These are phyloP conservation scores for Tenthredo notha DNA, from an alignment of 2,888 invertebrate species.

Conservation along the genomic window DNA sequence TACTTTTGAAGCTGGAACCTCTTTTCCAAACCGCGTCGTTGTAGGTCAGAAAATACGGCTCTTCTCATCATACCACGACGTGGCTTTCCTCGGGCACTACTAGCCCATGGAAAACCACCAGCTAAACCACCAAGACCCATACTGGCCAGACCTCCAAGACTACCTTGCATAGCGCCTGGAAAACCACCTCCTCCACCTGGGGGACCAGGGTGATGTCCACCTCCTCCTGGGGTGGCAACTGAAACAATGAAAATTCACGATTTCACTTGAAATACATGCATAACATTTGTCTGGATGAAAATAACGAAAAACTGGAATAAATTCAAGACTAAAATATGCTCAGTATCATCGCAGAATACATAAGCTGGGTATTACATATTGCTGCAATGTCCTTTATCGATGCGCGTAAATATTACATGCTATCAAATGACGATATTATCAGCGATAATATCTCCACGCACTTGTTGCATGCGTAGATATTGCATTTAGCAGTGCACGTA, in stretches of 20 bases:
- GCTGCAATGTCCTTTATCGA: not conserved
- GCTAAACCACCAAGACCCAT: conserved; percentile 73
- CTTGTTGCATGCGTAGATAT: conserved; percentile 76
- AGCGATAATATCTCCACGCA: conserved; percentile 75
- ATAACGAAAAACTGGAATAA: not conserved
- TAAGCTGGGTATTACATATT: not conserved
- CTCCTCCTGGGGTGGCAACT: conserved; percentile 79
- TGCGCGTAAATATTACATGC: not conserved
- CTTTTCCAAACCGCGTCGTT: conserved; percentile 96
- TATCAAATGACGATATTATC: conserved; percentile 17
- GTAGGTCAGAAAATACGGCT: conserved; percentile 98
- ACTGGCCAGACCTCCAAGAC: conserved; percentile 73
- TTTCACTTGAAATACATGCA: not conserved
- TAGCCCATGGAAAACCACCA: conserved; percentile 92
- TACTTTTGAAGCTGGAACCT: conserved; percentile 98
- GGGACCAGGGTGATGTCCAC: conserved; percentile 75
- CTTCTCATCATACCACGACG: conserved; percentile 97
- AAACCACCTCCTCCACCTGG: conserved; percentile 71
- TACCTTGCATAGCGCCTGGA: conserved; percentile 71
- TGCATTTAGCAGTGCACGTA: conserved; percentile 44
- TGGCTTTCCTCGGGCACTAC: conserved; percentile 94
- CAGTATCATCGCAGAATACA: not conserved
- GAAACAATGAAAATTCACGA: conserved; percentile 55
- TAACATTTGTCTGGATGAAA: not conserved
- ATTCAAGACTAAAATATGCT: not conserved